phyloP scores from a whole-genome alignment of 2,113 vertebrate species.

The Nycticorax nycticorax region DNA sequence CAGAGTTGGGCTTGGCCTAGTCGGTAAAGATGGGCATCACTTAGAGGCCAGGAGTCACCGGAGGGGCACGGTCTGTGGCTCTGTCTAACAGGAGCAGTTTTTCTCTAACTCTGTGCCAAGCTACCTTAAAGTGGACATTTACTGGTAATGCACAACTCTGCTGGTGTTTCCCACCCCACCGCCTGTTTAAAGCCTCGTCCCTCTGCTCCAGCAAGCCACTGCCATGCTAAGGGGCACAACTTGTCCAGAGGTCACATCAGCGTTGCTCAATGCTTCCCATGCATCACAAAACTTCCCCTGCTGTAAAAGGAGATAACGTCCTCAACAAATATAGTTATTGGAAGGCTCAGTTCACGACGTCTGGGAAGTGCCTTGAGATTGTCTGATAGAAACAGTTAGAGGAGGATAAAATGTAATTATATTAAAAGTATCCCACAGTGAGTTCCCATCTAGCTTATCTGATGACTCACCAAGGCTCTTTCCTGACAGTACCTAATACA shows the following conservation, averaged over 20 bases:
- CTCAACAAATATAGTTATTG: background rate
- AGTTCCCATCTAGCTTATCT: background rate
- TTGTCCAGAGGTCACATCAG: background rate
- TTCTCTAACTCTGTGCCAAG: background rate
- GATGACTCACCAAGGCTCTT: background rate
- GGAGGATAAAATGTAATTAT: background rate
- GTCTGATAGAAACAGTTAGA: background rate
- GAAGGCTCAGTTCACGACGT: background rate
- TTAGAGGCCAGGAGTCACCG: background rate
- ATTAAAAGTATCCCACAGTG: background rate
- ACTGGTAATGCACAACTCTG: fast-evolving
- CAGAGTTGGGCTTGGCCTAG: background rate
- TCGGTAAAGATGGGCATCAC: background rate
- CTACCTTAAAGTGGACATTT: background rate
- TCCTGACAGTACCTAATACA: background rate
- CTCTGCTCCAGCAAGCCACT: background rate
- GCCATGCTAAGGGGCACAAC: background rate
- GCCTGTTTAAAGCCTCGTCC: background rate
- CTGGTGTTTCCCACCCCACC: background rate
- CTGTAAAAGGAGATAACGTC: background rate
- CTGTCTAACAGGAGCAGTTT: background rate
- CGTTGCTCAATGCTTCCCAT: background rate
- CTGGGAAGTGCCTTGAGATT: background rate
- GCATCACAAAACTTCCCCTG: background rate
- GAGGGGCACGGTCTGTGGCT: background rate